Percentiles rank a stretch among this genome's conserved stretches.
phyloP scores from a whole-genome alignment of 1,140 invertebrate species.

The Pararge aegeria region DNA sequence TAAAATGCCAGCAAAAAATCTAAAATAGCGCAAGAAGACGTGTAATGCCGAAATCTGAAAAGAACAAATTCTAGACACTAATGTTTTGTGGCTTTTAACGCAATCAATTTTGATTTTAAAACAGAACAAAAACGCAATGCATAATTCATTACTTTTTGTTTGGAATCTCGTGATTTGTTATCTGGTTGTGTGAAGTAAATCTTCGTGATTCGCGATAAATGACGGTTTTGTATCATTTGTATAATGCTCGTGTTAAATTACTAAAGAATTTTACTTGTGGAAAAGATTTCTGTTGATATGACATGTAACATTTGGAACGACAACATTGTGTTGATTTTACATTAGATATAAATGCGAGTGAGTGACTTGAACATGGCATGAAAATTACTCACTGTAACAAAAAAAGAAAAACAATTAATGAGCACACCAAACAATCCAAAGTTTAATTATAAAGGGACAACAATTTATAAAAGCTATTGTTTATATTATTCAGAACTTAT shows the following conservation, averaged over 20 bases:
- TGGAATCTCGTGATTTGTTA: conserved; percentile 14
- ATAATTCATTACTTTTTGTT: conserved; percentile 13
- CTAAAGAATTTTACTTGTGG: neutral
- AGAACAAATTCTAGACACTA: conserved; percentile 1
- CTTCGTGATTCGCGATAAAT: conserved; percentile 16
- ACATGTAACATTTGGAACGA: neutral
- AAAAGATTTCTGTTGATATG: conserved; percentile 12
- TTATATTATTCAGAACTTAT: too few species aligned
- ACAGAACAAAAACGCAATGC: neutral
- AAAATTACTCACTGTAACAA: neutral
- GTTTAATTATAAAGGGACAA: too few species aligned
- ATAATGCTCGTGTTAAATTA: conserved; percentile 18
- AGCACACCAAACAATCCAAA: neutral
- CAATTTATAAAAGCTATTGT: too few species aligned
- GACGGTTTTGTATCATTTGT: conserved; percentile 5
- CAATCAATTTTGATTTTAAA: conserved; percentile 2
- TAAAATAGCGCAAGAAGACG: conserved; percentile 10
- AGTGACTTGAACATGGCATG: neutral
- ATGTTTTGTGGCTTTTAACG: neutral
- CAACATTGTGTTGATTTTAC: conserved; percentile 1
- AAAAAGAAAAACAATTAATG: neutral
- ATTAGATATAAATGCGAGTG: neutral
- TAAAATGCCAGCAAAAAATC: neutral
- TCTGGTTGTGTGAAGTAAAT: conserved; percentile 13
- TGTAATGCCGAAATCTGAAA: conserved; percentile 3